Evolutionary conservation across 2,797 vertebrate species (phyloP), one percentile per base, ranked within the genome.

Genomic region (Cryptoblepharus egeriae): DNA sequence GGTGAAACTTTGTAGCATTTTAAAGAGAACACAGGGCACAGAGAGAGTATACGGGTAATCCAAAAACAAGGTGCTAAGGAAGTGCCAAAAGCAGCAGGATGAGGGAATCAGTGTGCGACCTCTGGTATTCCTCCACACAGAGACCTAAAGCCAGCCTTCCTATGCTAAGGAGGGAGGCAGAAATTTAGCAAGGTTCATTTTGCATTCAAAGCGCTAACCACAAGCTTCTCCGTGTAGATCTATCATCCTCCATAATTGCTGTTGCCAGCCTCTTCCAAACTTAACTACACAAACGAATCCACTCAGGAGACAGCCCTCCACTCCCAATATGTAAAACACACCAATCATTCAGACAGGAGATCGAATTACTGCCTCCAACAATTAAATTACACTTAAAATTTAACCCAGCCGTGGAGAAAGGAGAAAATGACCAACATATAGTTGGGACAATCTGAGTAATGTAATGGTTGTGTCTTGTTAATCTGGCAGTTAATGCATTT

Each of bases 241-340:
- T 72, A 79, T 94, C 91, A 91, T 67, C 61, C 75, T 58, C 5
- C 1, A 49, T 65, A 75, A 0, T 86, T 1, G 84, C 85, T 84
- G 55, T 75, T 42, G 70, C 87, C 84, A 86, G 83, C 80, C 76
- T 77, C 85, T 83, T 84, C 85, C 85, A 89, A 91, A 91, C 86
- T 84, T 87, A 90, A 75, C 88, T 85, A 92, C 82, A 83, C 77
- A 90, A 89, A 39, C 86, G 83, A 90, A 91, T 81, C 88, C 82
- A 71, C 86, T 85, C 10, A 1, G 81, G 80, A 91, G 90, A 85
- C 85, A 80, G 60, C 82, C 81, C 6, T 2, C 82, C 79, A 82
- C 0, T 1, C 84, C 81, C 80, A 67, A 13, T 86, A 90, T 85
- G 86, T 84, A 90, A 90, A 91, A 85, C 0, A 1, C 85, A 90